A percentile compares a stretch with the other conserved stretches of the same genome.
These are phyloP conservation scores for Ciconia stormi DNA, from an alignment of 2,113 vertebrate genomes.

Conservation along the genomic window DNA sequence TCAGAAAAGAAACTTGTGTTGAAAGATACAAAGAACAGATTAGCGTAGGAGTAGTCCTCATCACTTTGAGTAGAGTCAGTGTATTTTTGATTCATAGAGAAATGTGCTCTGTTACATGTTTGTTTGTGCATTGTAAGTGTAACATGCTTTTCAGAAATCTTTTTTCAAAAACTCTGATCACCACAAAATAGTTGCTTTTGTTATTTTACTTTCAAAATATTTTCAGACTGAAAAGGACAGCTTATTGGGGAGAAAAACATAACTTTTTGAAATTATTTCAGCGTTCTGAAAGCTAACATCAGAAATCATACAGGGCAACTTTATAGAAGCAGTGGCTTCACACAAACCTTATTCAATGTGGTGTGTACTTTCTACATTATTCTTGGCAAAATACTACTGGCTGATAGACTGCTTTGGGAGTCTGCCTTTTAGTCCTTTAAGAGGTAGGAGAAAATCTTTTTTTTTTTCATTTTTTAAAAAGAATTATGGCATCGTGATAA, in stretches of 20 bases:
- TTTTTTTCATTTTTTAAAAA: neutral
- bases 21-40: neutral
- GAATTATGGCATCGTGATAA: neutral
- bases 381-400: neutral
- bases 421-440: neutral
- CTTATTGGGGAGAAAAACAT: neutral
- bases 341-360: neutral
- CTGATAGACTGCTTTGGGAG: neutral
- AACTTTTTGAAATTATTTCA: neutral
- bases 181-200: neutral
- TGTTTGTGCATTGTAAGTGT: neutral
- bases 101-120: neutral
- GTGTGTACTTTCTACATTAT: fast-evolving
- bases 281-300: neutral
- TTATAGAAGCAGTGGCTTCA: neutral
- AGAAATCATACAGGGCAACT: neutral
- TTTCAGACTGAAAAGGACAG: neutral
- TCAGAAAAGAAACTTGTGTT: neutral
- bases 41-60: fast-evolving
- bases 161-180: neutral
- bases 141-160: neutral
- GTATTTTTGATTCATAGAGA: neutral
- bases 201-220: neutral
- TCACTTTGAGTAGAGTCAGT: neutral
- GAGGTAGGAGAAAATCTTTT: fast-evolving